phyloP scores from a whole-genome alignment of 1,140 invertebrate species.

The Neodiprion pinetum region DNA sequence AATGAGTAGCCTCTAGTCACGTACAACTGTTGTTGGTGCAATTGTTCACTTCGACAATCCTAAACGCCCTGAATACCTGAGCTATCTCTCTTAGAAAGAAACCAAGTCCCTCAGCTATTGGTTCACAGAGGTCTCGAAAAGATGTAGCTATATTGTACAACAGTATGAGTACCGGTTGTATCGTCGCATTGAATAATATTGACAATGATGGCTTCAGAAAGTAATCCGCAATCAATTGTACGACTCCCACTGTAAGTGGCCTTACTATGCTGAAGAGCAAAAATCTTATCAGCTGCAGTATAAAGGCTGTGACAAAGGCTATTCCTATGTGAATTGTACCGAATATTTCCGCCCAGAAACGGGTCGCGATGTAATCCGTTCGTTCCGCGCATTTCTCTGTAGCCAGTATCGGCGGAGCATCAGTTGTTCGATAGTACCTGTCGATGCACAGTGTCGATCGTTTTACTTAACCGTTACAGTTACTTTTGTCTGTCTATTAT shows the following conservation, averaged over 20 bases:
- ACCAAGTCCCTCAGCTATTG: constrained; percentile 63
- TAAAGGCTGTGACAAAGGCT: constrained; percentile 68
- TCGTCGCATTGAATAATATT: constrained; percentile 68
- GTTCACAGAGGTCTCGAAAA: constrained; percentile 68
- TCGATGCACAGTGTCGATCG: constrained; percentile 34
- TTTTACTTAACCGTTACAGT: constrained; percentile 17
- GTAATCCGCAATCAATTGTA: constrained; percentile 71
- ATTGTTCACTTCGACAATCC: constrained; percentile 57
- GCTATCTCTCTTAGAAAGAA: constrained; percentile 62
- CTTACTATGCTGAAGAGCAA: constrained; percentile 65
- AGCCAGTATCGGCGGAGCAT: constrained; percentile 64
- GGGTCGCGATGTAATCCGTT: constrained; percentile 65
- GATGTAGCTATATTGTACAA: constrained; percentile 68
- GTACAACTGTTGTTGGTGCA: constrained; percentile 5
- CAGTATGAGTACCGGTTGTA: constrained; percentile 70
- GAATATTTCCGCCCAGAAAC: constrained; percentile 74
- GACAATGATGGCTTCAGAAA: constrained; percentile 71
- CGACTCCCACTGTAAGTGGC: constrained; percentile 65
- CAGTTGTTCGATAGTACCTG: constrained; percentile 67
- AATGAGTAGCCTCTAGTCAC: background rate
- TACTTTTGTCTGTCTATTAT: constrained; percentile 12
- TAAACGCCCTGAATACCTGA: constrained; percentile 56
- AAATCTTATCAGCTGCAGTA: constrained; percentile 67
- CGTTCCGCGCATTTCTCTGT: constrained; percentile 67
- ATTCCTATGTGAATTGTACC: constrained; percentile 67